A percentile compares a stretch with the other conserved stretches of the same genome.
These are phyloP conservation scores for Erethizon dorsatum DNA, from an alignment of 2,797 vertebrate species.

Conservation along the genomic window DNA sequence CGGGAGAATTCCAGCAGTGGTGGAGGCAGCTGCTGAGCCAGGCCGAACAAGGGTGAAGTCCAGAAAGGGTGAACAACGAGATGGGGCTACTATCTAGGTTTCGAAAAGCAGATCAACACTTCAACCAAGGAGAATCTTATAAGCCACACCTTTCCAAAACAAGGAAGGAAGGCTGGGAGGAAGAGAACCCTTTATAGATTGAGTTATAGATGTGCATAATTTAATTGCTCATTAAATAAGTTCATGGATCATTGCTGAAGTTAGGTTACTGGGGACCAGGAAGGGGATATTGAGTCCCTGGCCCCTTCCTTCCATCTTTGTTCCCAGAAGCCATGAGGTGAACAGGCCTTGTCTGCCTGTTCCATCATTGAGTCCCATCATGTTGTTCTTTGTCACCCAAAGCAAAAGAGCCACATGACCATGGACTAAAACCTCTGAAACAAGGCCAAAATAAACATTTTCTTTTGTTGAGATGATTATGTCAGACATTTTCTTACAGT, in stretches of 20 bases:
- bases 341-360: background rate
- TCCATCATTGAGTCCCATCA: background rate
- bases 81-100: rapidly evolving
- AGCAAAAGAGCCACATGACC: too few species aligned
- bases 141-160: background rate
- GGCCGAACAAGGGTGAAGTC: background rate
- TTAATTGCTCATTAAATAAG: background rate
- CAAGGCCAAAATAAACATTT: background rate
- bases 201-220: rapidly evolving
- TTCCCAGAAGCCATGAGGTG: too few species aligned
- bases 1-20: background rate
- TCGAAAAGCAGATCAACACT: background rate
- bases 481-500: background rate
- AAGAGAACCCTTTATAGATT: rapidly evolving
- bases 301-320: too few species aligned
- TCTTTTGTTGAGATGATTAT: background rate
- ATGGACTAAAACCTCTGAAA: background rate
- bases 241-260: background rate
- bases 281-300: background rate
- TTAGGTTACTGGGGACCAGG: background rate
- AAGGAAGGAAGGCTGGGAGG: background rate
- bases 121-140: background rate
- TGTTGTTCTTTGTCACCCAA: background rate
- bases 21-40: rapidly evolving
- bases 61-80: rapidly evolving